Evolutionary conservation across 2,113 vertebrate genomes (phyloP).

Genomic region (Boulengerochromis microlepis): DNA sequence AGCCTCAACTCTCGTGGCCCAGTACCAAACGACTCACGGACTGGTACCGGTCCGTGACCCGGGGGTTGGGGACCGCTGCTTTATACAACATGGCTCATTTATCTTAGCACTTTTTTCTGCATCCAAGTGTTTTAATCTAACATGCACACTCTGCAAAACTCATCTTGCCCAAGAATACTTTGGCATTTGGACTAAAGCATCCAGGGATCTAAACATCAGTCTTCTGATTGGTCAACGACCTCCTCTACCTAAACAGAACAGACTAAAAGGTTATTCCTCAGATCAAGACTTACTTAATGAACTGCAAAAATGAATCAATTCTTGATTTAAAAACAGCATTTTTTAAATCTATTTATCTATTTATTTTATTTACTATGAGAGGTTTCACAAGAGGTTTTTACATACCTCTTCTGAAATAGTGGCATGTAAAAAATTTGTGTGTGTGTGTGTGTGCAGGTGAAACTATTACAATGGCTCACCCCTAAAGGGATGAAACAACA

Average conservation of each 20-base stretch:
- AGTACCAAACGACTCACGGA: fast-evolving
- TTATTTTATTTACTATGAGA: neutral
- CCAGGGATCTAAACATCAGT: neutral
- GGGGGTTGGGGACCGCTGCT: fast-evolving
- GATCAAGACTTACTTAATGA: neutral
- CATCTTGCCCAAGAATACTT: neutral
- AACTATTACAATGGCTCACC: neutral
- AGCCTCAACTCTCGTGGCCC: neutral
- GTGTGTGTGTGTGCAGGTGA: neutral
- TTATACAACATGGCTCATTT: neutral
- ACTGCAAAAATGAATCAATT: neutral
- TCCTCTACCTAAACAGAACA: neutral
- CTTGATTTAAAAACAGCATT: neutral
- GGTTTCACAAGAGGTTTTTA: neutral
- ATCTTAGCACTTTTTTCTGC: neutral
- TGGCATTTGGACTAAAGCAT: neutral
- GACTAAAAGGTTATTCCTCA: neutral
- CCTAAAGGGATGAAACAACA: fast-evolving
- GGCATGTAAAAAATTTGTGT: neutral
- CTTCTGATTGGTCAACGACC: neutral
- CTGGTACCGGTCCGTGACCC: fast-evolving
- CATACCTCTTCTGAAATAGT: neutral
- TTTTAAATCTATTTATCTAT: neutral
- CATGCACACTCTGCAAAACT: neutral
- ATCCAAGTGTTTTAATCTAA: neutral